phyloP scores from a whole-genome alignment of 2,797 vertebrate genomes.

The Peromyscus attwateri region DNA sequence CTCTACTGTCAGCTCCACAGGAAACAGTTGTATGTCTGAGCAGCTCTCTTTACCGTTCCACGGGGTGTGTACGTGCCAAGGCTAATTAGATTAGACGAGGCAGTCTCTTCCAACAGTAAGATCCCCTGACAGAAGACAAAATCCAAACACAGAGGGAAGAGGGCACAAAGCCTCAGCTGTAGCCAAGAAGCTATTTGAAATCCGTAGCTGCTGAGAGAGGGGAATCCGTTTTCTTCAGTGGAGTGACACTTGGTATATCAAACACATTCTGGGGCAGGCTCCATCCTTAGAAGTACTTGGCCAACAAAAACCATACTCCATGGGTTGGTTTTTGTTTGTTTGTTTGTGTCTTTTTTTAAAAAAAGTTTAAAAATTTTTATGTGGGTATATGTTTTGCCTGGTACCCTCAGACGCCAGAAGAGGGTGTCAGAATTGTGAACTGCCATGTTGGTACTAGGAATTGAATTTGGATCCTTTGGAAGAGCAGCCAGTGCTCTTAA shows the following conservation, averaged over 20 bases:
- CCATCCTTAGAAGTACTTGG: background rate
- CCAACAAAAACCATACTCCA: background rate
- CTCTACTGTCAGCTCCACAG: background rate
- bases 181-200: background rate
- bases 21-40: background rate
- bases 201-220: background rate
- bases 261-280: background rate
- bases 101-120: background rate
- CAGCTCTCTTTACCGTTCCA: constrained; percentile 26
- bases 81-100: background rate
- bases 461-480: no score
- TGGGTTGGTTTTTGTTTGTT: background rate
- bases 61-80: background rate
- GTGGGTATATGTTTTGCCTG: background rate
- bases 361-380: background rate
- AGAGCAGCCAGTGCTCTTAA: background rate
- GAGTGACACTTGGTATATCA: no score
- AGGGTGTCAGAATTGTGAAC: background rate
- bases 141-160: background rate
- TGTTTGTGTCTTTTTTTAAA: background rate
- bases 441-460: background rate
- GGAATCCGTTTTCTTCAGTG: no score
- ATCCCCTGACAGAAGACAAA: background rate
- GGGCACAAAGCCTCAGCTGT: background rate
- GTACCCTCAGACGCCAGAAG: background rate